These are phyloP conservation scores for Acleris cristana DNA, from an alignment of 2,888 invertebrate genomes.

Conservation along the genomic window DNA sequence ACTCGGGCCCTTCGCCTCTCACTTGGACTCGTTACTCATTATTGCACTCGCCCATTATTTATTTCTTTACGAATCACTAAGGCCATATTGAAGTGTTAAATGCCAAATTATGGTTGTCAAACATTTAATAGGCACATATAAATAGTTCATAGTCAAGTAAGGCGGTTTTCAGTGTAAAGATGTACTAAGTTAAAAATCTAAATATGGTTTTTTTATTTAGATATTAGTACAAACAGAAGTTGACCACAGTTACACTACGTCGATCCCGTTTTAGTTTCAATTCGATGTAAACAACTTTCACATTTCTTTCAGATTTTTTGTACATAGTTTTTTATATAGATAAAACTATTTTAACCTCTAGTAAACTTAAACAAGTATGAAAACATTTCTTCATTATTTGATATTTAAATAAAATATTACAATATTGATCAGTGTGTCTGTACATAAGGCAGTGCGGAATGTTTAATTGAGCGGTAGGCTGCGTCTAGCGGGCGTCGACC, in stretches of 20 bases:
- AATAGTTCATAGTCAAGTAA: not conserved
- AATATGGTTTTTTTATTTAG: too few species aligned
- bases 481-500: conserved; percentile 80
- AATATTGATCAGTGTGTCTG: conserved; percentile 20
- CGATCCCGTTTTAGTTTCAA: too few species aligned
- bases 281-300: too few species aligned
- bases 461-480: conserved; percentile 78
- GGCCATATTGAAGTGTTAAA: conserved; percentile 29
- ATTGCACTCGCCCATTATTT: conserved; percentile 53
- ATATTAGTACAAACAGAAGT: too few species aligned
- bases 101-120: conserved; percentile 38
- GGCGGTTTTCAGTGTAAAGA: too few species aligned
- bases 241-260: too few species aligned
- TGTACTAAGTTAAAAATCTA: too few species aligned
- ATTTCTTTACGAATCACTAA: conserved; percentile 33
- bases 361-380: too few species aligned
- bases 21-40: conserved; percentile 64
- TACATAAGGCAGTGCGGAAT: conserved; percentile 66
- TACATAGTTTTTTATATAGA: too few species aligned
- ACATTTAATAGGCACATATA: conserved; percentile 5
- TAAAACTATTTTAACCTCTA: too few species aligned
- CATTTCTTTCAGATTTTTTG: too few species aligned
- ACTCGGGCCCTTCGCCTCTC: conserved; percentile 78
- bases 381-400: too few species aligned
- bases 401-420: not conserved